Evolutionary conservation across 2,888 invertebrate genomes (phyloP).

Genomic region (Stenurella melanura): DNA sequence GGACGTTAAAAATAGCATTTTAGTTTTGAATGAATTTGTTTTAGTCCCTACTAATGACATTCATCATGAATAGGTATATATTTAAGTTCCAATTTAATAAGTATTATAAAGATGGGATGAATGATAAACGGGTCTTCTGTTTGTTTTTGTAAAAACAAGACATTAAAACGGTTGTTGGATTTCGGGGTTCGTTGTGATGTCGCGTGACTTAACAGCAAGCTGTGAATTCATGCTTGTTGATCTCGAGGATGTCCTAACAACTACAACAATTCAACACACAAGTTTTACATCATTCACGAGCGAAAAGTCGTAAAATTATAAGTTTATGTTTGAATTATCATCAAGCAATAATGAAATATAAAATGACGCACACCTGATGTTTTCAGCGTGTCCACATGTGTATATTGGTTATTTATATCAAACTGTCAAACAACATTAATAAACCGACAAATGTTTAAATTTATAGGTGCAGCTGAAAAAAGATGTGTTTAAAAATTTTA

Average conservation of each 20-base stretch:
- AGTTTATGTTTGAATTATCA: slow-evolving; percentile 28
- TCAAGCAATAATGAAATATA: slow-evolving; percentile 8
- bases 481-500: slow-evolving; percentile 6
- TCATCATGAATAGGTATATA: slow-evolving; percentile 53
- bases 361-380: slow-evolving; percentile 12
- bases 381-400: not conserved
- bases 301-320: slow-evolving; percentile 20
- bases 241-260: slow-evolving; percentile 28
- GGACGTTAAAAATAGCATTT: slow-evolving; percentile 57
- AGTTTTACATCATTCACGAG: slow-evolving; percentile 10
- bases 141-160: slow-evolving; percentile 49
- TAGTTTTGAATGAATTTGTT: slow-evolving; percentile 53
- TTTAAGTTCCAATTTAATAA: slow-evolving; percentile 57
- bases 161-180: slow-evolving; percentile 26
- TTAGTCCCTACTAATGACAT: slow-evolving; percentile 56
- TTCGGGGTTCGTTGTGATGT: slow-evolving; percentile 27
- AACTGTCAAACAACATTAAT: not conserved
- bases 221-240: slow-evolving; percentile 37
- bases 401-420: slow-evolving; percentile 9
- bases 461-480: slow-evolving; percentile 25
- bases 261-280: slow-evolving; percentile 5
- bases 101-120: slow-evolving; percentile 56
- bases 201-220: slow-evolving; percentile 37
- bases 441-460: not conserved
- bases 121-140: slow-evolving; percentile 52